phyloP scores from a whole-genome alignment of 2,113 vertebrate species.

The Pipra filicauda region DNA sequence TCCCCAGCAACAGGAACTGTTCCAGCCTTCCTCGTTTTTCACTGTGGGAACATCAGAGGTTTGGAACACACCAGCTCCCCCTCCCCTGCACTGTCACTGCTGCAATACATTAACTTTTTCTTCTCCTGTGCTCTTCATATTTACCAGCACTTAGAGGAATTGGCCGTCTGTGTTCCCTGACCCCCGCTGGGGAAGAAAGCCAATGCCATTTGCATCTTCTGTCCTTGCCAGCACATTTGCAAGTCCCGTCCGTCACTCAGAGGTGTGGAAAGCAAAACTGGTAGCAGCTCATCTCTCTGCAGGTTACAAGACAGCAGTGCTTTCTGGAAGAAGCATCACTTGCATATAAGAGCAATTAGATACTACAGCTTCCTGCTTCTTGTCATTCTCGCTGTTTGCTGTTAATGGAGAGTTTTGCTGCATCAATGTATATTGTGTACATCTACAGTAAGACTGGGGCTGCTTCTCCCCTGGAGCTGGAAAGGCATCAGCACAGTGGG shows the following conservation, averaged over 20 bases:
- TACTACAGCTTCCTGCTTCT: background rate
- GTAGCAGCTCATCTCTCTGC: background rate
- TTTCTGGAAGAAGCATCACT: background rate
- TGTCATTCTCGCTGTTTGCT: background rate
- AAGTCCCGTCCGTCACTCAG: background rate
- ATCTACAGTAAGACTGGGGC: fast-evolving
- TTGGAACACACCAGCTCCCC: background rate
- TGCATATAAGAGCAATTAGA: background rate
- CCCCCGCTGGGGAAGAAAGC: background rate
- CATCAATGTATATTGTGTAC: background rate
- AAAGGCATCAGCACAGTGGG: background rate
- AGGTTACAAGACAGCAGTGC: background rate
- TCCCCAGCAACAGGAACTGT: background rate
- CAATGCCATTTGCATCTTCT: background rate
- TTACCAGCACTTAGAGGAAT: background rate
- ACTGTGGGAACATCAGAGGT: background rate
- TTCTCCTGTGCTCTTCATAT: fast-evolving
- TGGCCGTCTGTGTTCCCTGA: background rate
- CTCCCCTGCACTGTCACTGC: background rate
- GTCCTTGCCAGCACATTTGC: background rate
- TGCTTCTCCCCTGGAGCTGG: background rate
- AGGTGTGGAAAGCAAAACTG: background rate
- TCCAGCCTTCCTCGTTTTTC: background rate
- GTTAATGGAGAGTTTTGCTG: background rate
- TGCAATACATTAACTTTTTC: background rate